phyloP scores from a whole-genome alignment of 2,797 vertebrate genomes.

The Danio aesculapii region DNA sequence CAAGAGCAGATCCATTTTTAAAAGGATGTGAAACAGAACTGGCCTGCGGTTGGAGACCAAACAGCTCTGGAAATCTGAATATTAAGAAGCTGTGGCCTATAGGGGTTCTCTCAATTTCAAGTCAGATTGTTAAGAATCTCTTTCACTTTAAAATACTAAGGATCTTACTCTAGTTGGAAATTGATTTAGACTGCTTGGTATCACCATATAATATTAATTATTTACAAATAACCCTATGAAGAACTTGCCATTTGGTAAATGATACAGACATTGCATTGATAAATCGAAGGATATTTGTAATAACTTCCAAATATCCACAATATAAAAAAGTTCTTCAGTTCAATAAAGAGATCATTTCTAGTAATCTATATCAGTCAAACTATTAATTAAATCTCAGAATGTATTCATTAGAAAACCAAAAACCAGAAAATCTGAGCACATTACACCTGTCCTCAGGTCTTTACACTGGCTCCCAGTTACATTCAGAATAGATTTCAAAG shows the following conservation, averaged over 20 bases:
- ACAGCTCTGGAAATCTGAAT: conserved; percentile 21
- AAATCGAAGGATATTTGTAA: background rate
- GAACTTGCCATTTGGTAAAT: background rate
- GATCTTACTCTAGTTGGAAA: conserved; percentile 25
- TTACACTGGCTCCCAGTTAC: too few relatives aligned
- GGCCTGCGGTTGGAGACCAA: conserved; percentile 9
- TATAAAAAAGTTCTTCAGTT: too few relatives aligned
- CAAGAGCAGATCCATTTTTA: conserved; percentile 49
- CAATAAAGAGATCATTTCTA: too few relatives aligned
- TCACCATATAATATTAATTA: conserved; percentile 15
- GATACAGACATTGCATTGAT: background rate
- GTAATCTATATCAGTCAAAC: too few relatives aligned
- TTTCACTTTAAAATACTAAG: background rate
- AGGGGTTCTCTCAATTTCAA: background rate
- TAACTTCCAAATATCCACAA: background rate
- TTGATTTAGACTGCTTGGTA: background rate
- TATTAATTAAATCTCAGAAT: too few relatives aligned
- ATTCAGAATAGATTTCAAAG: too few relatives aligned
- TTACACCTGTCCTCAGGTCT: too few relatives aligned
- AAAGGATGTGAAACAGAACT: conserved; percentile 30
- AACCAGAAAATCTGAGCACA: too few relatives aligned
- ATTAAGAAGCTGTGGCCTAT: conserved; percentile 4
- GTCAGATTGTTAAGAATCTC: conserved; percentile 15
- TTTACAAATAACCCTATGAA: conserved; percentile 19
- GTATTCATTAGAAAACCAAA: too few relatives aligned